Evolutionary conservation across 2,113 vertebrate genomes (phyloP).

Genomic region (Chlamydotis undulata): DNA sequence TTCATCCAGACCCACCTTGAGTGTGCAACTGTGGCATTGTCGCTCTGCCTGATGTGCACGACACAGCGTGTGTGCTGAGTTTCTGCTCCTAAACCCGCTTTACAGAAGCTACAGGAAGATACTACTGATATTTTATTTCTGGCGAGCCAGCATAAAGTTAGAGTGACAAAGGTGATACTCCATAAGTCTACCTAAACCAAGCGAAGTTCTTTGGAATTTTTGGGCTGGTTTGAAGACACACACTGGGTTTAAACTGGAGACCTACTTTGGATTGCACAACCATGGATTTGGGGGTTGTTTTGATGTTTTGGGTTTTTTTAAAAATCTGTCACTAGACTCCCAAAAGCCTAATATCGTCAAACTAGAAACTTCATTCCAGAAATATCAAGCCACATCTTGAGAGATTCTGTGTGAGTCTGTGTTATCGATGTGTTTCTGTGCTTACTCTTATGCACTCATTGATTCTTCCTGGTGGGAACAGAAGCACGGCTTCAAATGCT

Average conservation of each 20-base stretch:
- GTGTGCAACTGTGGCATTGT: accelerated
- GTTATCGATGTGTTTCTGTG: not conserved
- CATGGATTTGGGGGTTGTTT: no score
- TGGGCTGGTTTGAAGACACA: not conserved
- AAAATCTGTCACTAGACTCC: not conserved
- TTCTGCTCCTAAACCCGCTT: not conserved
- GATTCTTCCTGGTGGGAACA: not conserved
- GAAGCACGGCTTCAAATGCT: not conserved
- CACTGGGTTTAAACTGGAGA: not conserved
- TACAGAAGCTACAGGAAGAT: not conserved
- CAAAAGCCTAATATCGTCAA: not conserved
- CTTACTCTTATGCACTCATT: not conserved
- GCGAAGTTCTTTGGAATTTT: not conserved
- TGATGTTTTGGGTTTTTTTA: not conserved
- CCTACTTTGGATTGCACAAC: not conserved
- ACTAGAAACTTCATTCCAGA: not conserved
- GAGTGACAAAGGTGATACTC: not conserved
- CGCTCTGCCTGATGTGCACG: not conserved
- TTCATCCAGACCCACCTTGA: not conserved
- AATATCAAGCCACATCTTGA: not conserved
- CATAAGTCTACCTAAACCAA: not conserved
- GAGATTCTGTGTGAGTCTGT: not conserved
- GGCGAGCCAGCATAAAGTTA: not conserved
- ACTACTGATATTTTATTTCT: not conserved
- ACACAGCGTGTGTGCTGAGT: not conserved